Percentiles rank a stretch among this genome's conserved stretches.
Evolutionary conservation across 2,888 invertebrate genomes (phyloP).

Genomic region (Phortica okadai): DNA sequence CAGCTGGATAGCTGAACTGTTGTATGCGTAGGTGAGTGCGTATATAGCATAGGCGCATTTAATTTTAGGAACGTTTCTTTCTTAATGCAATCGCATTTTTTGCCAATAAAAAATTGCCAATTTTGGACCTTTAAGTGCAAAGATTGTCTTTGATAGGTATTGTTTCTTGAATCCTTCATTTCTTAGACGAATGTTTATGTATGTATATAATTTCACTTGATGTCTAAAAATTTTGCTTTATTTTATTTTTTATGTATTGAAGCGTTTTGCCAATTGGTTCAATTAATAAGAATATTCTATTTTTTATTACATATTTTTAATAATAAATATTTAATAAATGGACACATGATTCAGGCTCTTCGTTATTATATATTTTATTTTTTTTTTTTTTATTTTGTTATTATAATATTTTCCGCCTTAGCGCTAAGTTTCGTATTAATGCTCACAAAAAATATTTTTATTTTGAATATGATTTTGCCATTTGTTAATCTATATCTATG

Average conservation of each 20-base stretch:
- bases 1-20: too few species aligned
- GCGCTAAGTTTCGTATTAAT: constrained; percentile 11
- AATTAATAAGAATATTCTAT: constrained; percentile 29
- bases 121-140: too few species aligned
- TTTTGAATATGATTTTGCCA: neutral
- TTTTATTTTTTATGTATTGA: constrained; percentile 21
- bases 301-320: constrained; percentile 38
- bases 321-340: constrained; percentile 52
- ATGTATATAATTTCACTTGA: too few species aligned
- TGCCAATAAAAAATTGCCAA: too few species aligned
- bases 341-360: constrained; percentile 68
- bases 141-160: too few species aligned
- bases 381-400: neutral
- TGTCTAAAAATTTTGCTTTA: constrained; percentile 23
- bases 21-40: too few species aligned
- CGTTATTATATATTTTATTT: constrained; percentile 41
- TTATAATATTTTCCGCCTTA: constrained; percentile 36
- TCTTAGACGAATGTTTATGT: too few species aligned
- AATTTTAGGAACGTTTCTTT: too few species aligned
- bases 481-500: constrained; percentile 38
- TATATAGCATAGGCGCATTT: too few species aligned
- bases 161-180: too few species aligned
- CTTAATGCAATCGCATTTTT: too few species aligned
- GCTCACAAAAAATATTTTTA: constrained; percentile 34
- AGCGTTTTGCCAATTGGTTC: too few species aligned